These are phyloP conservation scores for Albula goreensis DNA, from an alignment of 2,113 vertebrate genomes.

Conservation along the genomic window DNA sequence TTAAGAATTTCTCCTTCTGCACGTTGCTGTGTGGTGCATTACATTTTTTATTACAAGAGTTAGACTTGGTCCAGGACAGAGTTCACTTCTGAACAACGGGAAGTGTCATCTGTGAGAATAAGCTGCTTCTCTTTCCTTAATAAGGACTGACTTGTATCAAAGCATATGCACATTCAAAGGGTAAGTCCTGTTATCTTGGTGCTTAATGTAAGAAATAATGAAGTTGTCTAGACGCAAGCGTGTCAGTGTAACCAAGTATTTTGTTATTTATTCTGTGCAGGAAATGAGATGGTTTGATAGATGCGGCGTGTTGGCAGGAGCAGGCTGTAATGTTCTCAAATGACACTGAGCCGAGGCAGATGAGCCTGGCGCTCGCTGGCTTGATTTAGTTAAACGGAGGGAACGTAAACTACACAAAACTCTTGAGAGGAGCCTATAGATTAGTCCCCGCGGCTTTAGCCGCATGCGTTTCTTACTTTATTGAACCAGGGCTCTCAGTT, in stretches of 20 bases:
- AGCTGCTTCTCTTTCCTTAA: not conserved
- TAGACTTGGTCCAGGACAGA: not conserved
- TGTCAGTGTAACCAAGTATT: not conserved
- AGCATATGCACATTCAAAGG: not conserved
- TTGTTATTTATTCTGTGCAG: not conserved
- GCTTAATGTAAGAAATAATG: not conserved
- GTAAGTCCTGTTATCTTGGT: not conserved
- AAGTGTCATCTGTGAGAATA: not conserved
- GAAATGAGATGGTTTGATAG: slow-evolving; percentile 8
- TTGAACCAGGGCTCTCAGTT: not conserved
- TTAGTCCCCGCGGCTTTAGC: not conserved
- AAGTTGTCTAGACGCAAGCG: not conserved
- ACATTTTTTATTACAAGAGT: too few species aligned
- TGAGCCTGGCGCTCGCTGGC: not conserved
- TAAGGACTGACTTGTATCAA: not conserved
- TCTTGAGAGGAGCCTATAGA: not conserved
- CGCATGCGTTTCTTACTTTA: not conserved
- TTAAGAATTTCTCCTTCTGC: too few species aligned
- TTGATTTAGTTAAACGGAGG: not conserved
- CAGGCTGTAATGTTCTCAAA: not conserved
- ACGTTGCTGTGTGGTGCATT: too few species aligned
- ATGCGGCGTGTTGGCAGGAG: not conserved
- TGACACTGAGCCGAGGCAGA: not conserved
- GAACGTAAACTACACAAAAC: not conserved
- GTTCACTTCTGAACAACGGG: slow-evolving; percentile 3